Evolutionary conservation across 2,113 vertebrate species (phyloP), one percentile per base, ranked within the genome.

Genomic region (Oreochromis aureus): DNA sequence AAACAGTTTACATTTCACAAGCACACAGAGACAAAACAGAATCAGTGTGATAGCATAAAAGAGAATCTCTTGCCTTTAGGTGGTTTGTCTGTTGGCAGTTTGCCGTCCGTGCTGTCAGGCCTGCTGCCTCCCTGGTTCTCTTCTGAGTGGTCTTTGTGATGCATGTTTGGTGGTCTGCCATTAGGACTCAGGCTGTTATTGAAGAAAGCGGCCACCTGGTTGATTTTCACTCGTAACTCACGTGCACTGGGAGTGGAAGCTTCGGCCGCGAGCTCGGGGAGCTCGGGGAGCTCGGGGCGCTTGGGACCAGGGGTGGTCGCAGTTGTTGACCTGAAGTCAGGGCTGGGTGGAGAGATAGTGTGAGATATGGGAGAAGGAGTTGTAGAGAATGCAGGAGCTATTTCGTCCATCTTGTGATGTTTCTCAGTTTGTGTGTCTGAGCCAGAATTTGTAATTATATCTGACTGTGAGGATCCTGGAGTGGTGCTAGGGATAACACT

Each of bases 171-270:
- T 16, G 34, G 54, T 81, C 71, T 82, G 85, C 86, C 59, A 41
- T 71, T 90, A 30, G 86, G 59, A 61, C 5, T 86, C 63, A 69
- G 85, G 71, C 82, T 95, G 53, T 87, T 89, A 58, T 92, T 89
- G 55, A 93, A 51, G 81, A 95, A 94, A 53, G 94, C 95, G 15
- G 88, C 83, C 92, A 95, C 95, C 87, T 95, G 94, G 89, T 95
- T 94, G 83, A 95, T 95, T 87, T 95, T 96, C 6, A 95, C 95
- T 30, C 94, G 90, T 80, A 96, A 88, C 88, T 95, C 94, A 5
- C 89, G 92, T 46, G 94, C 73, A 51, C 91, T 93, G 73, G 93
- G 86, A 78, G 93, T 94, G 12, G 95, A 89, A 9, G 32, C 85
- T 3, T 53, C 81, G 6, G 55, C 61, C 4, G 27, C 15, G 59